A percentile compares a stretch with the other conserved stretches of the same genome.
phyloP scores from a whole-genome alignment of 2,797 vertebrate genomes.

The Acanthis flammea region DNA sequence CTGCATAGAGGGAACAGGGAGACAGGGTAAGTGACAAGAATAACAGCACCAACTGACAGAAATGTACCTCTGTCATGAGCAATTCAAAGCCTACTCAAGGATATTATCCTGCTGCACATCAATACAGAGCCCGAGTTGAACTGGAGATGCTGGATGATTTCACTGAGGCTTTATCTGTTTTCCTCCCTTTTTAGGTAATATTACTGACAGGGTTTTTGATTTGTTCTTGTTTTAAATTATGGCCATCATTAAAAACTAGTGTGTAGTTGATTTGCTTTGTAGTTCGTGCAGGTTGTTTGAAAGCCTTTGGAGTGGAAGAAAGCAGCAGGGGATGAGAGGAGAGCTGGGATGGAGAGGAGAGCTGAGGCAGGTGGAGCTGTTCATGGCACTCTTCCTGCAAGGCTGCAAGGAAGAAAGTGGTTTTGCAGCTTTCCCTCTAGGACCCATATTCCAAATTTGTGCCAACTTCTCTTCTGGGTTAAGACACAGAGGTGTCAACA shows the following conservation, averaged over 20 bases:
- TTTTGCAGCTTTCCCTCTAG: neutral
- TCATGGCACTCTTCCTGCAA: neutral
- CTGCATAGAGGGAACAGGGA: neutral
- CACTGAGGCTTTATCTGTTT: neutral
- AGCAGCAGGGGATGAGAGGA: neutral
- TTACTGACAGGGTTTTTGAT: neutral
- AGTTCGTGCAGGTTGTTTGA: neutral
- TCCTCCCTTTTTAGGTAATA: neutral
- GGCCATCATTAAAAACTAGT: neutral
- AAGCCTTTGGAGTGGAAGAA: neutral
- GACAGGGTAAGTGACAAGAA: slow-evolving; percentile 14
- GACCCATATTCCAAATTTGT: neutral
- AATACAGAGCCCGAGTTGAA: neutral
- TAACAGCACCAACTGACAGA: neutral
- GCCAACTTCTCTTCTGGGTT: neutral
- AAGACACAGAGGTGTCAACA: neutral
- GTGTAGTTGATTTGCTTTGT: neutral
- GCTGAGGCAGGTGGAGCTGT: neutral
- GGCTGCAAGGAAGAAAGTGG: neutral
- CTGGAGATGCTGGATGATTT: neutral
- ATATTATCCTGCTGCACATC: neutral
- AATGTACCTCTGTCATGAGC: neutral
- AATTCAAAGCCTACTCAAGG: slow-evolving; percentile 13
- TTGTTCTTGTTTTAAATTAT: neutral
- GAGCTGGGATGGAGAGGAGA: neutral